Conservation (phyloP, 2,888 invertebrate genomes). For the Trachelus tabidus region DNA sequence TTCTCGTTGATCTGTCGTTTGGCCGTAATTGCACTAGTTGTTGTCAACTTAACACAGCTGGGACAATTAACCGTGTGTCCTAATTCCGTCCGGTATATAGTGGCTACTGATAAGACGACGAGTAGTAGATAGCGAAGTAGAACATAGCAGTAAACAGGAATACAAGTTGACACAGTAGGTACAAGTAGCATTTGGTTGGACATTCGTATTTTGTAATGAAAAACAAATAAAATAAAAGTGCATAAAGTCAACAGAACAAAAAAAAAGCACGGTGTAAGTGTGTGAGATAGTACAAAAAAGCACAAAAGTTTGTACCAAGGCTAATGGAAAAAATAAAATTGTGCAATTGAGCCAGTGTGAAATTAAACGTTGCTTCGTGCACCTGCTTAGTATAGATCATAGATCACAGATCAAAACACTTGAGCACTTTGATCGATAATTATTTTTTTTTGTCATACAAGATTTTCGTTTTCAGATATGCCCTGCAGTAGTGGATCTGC, state of each 20-base stretch:
- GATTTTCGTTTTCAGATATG: constrained; percentile 54
- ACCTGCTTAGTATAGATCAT: background rate
- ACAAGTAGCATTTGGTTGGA: background rate
- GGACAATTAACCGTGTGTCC: background rate
- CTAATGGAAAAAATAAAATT: background rate
- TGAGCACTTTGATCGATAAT: background rate
- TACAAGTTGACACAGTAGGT: background rate
- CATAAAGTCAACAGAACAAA: background rate
- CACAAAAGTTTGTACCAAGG: background rate
- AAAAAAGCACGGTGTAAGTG: background rate
- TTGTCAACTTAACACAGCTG: background rate
- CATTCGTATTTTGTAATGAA: background rate
- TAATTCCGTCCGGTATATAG: background rate
- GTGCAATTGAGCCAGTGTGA: background rate
- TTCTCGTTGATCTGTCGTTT: background rate
- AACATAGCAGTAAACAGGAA: background rate
- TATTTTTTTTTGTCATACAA: background rate
- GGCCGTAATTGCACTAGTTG: too few species aligned
- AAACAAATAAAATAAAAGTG: background rate
- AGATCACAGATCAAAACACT: background rate
- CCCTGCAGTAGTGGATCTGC: constrained; percentile 70
- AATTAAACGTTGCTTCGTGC: background rate
- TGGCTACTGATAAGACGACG: background rate
- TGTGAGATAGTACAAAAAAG: background rate
- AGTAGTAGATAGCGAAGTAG: background rate